Base-by-base conservation (phyloP, 1,140 invertebrate species). In the Pseudomyrmex gracilis region DNA sequence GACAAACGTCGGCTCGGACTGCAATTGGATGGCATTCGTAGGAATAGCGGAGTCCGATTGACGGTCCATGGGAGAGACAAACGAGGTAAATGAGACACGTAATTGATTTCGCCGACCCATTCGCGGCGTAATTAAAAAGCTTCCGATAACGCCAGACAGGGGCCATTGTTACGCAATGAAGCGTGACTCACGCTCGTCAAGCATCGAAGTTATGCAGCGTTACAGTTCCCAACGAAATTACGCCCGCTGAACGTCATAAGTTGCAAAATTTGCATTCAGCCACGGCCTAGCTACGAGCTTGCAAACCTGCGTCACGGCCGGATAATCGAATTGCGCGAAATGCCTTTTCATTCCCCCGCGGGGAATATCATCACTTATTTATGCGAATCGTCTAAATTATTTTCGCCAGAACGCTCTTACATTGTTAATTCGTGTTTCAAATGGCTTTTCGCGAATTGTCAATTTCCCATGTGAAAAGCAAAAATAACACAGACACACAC, bases 221-320 rank as follows among this genome's bases (percentile, higher is more conserved):
- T 80, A 80, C 76, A 80, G 76, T 71, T 71, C 66, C 53, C 76
- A 80, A 80, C 53, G 76, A 80, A 60, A 80, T 80, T 80, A 80
- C 76, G 53, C 55, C 66, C 66, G 76, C 66, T 71, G 66, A 80
- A 70, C 76, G 76, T 78, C 64, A 78, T 80, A 80, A 80, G 76
- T 80, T 80, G 76, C 76, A 43, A 80, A 80, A 80, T 80, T 80
- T 80, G 76, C 76, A 80, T 80, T 80, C 60, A 80, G 53, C 76
- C 49, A 2, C 76, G 43, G 66, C 64, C 66, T 47, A n/a, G n/a
- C 43, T n/a, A n/a, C 43, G 74, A 47, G 66, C 76, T 49, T 49
- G 53, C 53, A 49, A 80, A 80, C 66, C 66, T 80, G 53, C 76
- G n/a, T 55, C 76, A 12, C 66, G 76, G 76, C 55, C 64, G 76